These are phyloP conservation scores for Phocoena phocoena DNA, from an alignment of 2,113 vertebrate genomes.

Conservation along the genomic window DNA sequence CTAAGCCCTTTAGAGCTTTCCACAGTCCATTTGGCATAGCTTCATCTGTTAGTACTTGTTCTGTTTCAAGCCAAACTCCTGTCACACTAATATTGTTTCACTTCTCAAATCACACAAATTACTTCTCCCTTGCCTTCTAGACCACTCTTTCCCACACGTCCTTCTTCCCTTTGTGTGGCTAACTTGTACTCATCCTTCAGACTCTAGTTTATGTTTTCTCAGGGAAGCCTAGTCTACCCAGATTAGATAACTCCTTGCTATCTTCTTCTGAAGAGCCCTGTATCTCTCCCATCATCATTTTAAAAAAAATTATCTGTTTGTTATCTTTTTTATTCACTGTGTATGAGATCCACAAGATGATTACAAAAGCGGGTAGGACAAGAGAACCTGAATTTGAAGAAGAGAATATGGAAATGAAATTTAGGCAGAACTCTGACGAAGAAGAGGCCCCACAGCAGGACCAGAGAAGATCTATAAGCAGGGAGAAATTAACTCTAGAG, in stretches of 20 bases:
- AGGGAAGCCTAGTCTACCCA: neutral
- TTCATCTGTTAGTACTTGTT: neutral
- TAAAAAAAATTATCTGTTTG: neutral
- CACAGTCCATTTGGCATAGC: neutral
- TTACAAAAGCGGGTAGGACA: neutral
- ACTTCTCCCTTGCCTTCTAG: neutral
- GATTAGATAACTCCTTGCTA: neutral
- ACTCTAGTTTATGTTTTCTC: neutral
- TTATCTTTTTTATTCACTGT: neutral
- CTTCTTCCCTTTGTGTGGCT: neutral
- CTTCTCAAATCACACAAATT: conserved; percentile 26
- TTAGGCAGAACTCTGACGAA: neutral
- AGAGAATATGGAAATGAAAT: neutral
- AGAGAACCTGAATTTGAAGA: neutral
- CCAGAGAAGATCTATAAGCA: neutral
- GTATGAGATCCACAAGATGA: neutral
- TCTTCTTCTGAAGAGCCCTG: neutral
- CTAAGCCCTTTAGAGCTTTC: neutral
- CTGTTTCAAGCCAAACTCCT: neutral
- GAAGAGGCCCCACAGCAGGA: neutral
- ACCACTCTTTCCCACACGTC: neutral
- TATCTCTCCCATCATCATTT: neutral
- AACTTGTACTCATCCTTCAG: neutral
- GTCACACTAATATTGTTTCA: neutral
- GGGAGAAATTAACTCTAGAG: neutral